Percentiles rank a stretch among this genome's conserved stretches.
Conservation (phyloP, 2,888 invertebrate species). For the Eristalis tenax region DNA sequence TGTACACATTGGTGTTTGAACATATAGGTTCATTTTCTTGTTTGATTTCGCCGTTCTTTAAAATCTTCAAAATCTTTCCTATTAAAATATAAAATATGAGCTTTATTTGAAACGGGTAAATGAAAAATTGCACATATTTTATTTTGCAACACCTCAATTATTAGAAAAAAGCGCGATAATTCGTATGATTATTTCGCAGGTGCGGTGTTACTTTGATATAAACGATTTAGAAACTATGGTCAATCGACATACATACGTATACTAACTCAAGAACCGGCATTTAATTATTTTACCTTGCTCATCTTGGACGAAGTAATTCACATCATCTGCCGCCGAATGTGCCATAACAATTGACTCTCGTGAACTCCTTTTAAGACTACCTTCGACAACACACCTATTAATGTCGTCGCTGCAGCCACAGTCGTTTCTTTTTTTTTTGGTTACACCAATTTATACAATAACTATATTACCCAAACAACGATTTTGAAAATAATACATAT, state of each 20-base stretch:
- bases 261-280: background rate
- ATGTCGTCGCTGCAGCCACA: constrained; percentile 34
- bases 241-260: background rate
- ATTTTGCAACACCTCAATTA: background rate
- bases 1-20: constrained; percentile 55
- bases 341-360: constrained; percentile 71
- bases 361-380: constrained; percentile 43
- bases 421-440: background rate
- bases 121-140: background rate
- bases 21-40: constrained; percentile 74
- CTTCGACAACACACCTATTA: constrained; percentile 26
- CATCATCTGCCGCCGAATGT: constrained; percentile 78
- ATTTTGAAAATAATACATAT: constrained; percentile 37
- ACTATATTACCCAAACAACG: constrained; percentile 35
- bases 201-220: background rate
- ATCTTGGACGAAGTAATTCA: constrained; percentile 80
- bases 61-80: constrained; percentile 79
- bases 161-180: constrained; percentile 59
- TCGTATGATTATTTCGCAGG: constrained; percentile 11
- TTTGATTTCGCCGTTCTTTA: constrained; percentile 78
- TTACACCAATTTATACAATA: constrained; percentile 26
- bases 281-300: constrained; percentile 79
- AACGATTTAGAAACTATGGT: background rate
- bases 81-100: constrained; percentile 16
- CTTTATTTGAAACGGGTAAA: background rate